Evolutionary conservation across 2,888 invertebrate genomes (phyloP), one percentile per base, ranked within the genome.

Genomic region (Cordilura impudica): DNA sequence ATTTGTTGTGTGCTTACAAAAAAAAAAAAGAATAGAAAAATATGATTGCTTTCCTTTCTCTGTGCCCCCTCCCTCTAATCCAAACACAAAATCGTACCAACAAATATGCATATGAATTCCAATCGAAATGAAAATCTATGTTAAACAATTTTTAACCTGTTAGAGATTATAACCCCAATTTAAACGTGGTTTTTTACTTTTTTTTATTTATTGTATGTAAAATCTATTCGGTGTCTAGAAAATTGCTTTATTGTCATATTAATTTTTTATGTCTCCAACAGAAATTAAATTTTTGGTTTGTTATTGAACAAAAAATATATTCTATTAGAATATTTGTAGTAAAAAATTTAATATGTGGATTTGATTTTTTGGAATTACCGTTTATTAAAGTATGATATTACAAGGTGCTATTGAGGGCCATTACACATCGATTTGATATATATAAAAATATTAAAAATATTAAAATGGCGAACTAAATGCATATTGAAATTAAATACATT

Each of bases 51-150:
- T 78, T 65, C 29, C 71, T n/a, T n/a, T 54, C 65, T 70, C 65
- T 63, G 56, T 47, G 35, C 61, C 29, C 69, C 54, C 35, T 45
- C 31, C 43, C 29, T 31, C 61, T 26, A 58, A 47, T 54, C 47
- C 61, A 58, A 43, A 58, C 45, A 47, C 16, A 43, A 1, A 16
- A 63, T 61, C 4, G 39, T 14, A 18, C 14, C 53, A 39, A 61
- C 18, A n/a, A 70, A 51, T 39, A 66, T 79, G 70, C 60, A 79
- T 66, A 71, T 71, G 74, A 74, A 74, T 74, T 79, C 61, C 60
- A 79, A 79, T 79, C 78, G 74, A 71, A 79, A 79, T 74, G 66
- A 71, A 79, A 79, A 79, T 79, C 78, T 79, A 54, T 74, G 66
- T 43, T 43, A 51, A 71, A 49, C 49, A 61, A 56, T 65, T 70